phyloP scores from a whole-genome alignment of 2,888 invertebrate genomes.

The Pyralis farinalis region DNA sequence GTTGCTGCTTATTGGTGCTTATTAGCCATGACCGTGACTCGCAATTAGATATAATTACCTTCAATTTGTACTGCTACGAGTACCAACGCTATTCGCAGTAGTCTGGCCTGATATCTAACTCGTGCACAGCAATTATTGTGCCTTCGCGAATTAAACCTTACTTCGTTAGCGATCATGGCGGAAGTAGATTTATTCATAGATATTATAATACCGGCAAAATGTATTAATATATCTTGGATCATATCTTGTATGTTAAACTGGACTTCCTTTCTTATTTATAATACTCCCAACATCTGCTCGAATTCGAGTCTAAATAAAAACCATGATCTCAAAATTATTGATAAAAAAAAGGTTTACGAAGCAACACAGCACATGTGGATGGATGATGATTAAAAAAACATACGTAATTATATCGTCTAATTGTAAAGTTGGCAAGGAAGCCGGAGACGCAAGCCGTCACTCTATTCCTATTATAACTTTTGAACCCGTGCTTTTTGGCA shows the following conservation, averaged over 20 bases:
- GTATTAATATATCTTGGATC: neutral
- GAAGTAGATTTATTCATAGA: slow-evolving; percentile 35
- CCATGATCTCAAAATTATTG: slow-evolving; percentile 51
- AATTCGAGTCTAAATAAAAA: slow-evolving; percentile 43
- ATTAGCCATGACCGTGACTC: slow-evolving; percentile 78
- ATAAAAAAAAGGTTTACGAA: slow-evolving; percentile 42
- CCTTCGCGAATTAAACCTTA: slow-evolving; percentile 55
- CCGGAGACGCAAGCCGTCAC: slow-evolving; percentile 61
- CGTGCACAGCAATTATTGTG: slow-evolving; percentile 58
- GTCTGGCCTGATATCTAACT: slow-evolving; percentile 53
- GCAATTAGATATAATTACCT: slow-evolving; percentile 77
- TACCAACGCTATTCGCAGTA: slow-evolving; percentile 65
- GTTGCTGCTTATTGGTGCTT: slow-evolving; percentile 76
- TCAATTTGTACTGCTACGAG: slow-evolving; percentile 72
- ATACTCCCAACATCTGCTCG: slow-evolving; percentile 1
- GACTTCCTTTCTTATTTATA: too few species aligned
- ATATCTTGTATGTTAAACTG: neutral
- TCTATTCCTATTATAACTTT: slow-evolving; percentile 63
- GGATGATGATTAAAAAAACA: slow-evolving; percentile 41
- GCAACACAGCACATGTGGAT: slow-evolving; percentile 41
- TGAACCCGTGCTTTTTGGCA: slow-evolving; percentile 62
- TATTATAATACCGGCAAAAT: slow-evolving; percentile 6
- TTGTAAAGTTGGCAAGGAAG: slow-evolving; percentile 77
- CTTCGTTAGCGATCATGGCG: slow-evolving; percentile 40
- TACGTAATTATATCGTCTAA: slow-evolving; percentile 57